Percentiles rank a stretch among this genome's conserved stretches.
Conservation (phyloP, 2,797 vertebrate genomes). For the Leptatherina wallacei region DNA sequence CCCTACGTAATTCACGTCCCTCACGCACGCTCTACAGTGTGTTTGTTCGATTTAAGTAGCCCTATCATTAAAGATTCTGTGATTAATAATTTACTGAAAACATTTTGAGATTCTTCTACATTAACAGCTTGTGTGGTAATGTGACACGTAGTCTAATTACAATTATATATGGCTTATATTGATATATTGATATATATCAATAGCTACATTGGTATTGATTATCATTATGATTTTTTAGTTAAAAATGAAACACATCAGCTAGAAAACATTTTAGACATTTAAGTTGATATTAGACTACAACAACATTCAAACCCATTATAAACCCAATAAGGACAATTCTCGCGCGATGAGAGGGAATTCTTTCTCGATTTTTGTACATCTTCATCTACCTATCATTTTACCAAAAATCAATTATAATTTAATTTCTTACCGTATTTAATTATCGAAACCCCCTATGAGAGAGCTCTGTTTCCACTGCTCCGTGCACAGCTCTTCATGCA, state of each 20-base stretch:
- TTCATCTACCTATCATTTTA: not conserved
- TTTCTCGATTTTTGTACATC: not conserved
- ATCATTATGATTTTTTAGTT: too few species aligned
- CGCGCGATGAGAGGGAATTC: conserved; percentile 31
- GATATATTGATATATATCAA: not conserved
- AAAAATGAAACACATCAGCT: too few species aligned
- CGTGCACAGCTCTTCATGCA: conserved; percentile 23
- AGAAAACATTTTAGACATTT: too few species aligned
- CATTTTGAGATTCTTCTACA: not conserved
- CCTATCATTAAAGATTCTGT: not conserved
- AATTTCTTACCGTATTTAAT: conserved; percentile 41
- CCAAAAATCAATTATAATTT: not conserved
- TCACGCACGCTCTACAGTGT: too few species aligned
- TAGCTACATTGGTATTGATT: not conserved
- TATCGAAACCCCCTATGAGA: conserved; percentile 6
- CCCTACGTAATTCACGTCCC: not conserved
- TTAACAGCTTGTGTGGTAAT: not conserved
- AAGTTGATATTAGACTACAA: not conserved
- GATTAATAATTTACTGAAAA: conserved; percentile 9
- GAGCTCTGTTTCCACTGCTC: conserved; percentile 24
- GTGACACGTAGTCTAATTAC: not conserved
- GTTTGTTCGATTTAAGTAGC: conserved; percentile 4
- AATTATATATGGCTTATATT: not conserved
- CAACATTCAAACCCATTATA: not conserved
- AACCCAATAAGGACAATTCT: not conserved